Evolutionary conservation across 2,888 invertebrate genomes (phyloP).

Genomic region (Leucoma salicis): DNA sequence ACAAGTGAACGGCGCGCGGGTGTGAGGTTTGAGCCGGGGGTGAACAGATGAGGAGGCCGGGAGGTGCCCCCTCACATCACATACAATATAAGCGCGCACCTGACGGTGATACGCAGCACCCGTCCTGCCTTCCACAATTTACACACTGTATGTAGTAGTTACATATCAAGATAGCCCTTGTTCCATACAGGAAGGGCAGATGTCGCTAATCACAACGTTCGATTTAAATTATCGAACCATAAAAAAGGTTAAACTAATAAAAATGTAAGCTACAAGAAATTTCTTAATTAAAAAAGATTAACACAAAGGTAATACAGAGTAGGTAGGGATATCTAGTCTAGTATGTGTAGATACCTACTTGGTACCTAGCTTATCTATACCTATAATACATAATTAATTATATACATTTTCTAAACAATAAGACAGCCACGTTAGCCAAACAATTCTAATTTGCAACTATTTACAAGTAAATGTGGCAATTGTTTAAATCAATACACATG

Average conservation of each 20-base stretch:
- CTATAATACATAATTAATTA: too few species aligned
- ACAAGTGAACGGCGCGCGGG: conserved; percentile 77
- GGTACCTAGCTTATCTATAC: too few species aligned
- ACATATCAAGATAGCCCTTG: conserved; percentile 31
- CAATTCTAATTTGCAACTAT: conserved; percentile 6
- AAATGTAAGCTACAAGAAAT: too few species aligned
- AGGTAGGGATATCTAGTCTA: too few species aligned
- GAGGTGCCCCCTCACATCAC: conserved; percentile 42
- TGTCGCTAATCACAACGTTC: conserved; percentile 54
- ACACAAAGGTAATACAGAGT: too few species aligned
- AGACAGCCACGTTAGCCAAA: not conserved
- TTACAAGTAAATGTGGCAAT: conserved; percentile 7
- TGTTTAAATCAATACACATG: conserved; percentile 5
- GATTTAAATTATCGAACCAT: conserved; percentile 24
- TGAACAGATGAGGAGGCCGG: conserved; percentile 42
- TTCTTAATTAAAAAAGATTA: too few species aligned
- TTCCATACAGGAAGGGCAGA: conserved; percentile 61
- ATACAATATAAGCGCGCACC: conserved; percentile 61
- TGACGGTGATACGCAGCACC: conserved; percentile 57
- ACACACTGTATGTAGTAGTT: conserved; percentile 24
- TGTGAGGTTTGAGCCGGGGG: conserved; percentile 48
- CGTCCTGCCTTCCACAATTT: conserved; percentile 41
- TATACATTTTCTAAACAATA: not conserved
- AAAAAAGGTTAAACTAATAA: too few species aligned
- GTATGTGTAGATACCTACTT: too few species aligned